phyloP scores from a whole-genome alignment of 2,797 vertebrate genomes.

The Gouania willdenowi region DNA sequence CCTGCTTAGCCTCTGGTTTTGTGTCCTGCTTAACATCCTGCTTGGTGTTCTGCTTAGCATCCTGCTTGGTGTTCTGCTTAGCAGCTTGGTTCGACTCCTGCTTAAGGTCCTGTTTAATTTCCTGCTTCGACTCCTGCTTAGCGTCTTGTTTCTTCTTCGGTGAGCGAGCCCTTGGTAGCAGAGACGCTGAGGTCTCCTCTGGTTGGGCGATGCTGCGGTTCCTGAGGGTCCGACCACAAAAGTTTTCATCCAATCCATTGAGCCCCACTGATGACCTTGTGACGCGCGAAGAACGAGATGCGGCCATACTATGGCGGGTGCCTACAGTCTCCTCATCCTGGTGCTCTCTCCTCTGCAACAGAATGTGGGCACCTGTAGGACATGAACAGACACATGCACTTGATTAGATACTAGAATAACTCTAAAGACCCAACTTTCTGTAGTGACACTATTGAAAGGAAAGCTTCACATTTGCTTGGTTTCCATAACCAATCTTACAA shows the following conservation, averaged over 20 bases:
- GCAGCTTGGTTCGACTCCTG: constrained; percentile 68
- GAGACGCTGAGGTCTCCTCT: constrained; percentile 85
- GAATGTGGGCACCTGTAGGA: constrained; percentile 71
- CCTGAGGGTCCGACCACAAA: constrained; percentile 98
- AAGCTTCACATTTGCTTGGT: background rate
- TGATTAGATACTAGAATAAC: constrained; percentile 14
- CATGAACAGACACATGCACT: constrained; percentile 23
- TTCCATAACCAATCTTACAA: constrained; percentile 6
- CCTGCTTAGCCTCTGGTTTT: background rate
- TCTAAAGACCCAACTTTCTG: background rate
- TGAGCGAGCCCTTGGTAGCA: constrained; percentile 88
- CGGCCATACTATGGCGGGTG: constrained; percentile 97
- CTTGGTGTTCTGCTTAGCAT: constrained; percentile 50
- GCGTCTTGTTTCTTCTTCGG: constrained; percentile 90
- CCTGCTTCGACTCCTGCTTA: constrained; percentile 21
- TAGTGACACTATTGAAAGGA: background rate
- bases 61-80: background rate
- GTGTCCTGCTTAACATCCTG: constrained; percentile 1
- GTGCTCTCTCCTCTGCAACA: constrained; percentile 88
- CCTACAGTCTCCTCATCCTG: constrained; percentile 96
- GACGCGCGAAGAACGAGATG: constrained; percentile 98
- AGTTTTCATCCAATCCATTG: constrained; percentile 99
- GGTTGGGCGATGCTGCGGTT: constrained; percentile 98
- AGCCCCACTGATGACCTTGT: constrained; percentile 99
- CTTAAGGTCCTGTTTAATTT: constrained; percentile 9